Evolutionary conservation across 2,888 invertebrate species (phyloP).

Genomic region (Laothoe populi): DNA sequence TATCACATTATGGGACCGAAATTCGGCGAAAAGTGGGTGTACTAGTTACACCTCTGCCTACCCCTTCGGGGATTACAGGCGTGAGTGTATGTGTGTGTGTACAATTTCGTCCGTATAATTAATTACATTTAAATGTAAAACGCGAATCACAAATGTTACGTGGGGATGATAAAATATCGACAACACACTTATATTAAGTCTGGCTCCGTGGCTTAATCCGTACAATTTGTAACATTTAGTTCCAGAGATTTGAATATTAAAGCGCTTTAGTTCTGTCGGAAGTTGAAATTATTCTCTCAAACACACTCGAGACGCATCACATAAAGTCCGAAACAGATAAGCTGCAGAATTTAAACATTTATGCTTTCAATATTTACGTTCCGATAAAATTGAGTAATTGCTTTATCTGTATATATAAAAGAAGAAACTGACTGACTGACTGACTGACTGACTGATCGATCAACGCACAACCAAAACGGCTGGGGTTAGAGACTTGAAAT

Average conservation of each 20-base stretch:
- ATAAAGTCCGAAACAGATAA: background rate
- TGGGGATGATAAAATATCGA: conserved; percentile 17
- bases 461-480: no score
- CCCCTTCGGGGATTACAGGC: no score
- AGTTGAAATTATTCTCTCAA: conserved; percentile 17
- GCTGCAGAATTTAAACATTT: background rate
- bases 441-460: no score
- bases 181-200: conserved; percentile 24
- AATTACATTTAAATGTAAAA: conserved; percentile 15
- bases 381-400: no score
- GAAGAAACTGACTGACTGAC: no score
- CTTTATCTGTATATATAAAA: no score
- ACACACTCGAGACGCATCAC: conserved; percentile 9
- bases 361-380: background rate
- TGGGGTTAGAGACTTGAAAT: no score
- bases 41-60: no score
- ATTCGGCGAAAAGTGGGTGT: no score
- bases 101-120: background rate
- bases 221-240: conserved; percentile 25
- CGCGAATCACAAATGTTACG: background rate
- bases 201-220: background rate
- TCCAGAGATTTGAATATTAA: conserved; percentile 28
- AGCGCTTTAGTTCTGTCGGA: conserved; percentile 17
- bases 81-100: background rate
- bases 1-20: no score